Evolutionary conservation across 2,888 invertebrate genomes (phyloP).

Genomic region (Mantis religiosa): DNA sequence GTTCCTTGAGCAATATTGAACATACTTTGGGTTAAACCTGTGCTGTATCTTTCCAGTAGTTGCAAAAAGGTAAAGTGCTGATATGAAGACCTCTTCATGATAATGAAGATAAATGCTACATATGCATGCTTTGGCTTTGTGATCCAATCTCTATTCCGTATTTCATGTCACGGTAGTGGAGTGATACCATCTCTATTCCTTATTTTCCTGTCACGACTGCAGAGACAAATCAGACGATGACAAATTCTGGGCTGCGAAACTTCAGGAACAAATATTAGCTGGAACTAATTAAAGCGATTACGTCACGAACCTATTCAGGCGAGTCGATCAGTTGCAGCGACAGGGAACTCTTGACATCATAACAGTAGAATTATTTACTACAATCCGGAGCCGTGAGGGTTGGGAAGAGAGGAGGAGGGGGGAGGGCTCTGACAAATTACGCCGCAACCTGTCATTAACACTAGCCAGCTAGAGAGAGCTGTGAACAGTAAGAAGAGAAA

Average conservation of each 20-base stretch:
- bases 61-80: too few relatives aligned
- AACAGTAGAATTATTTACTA: neutral
- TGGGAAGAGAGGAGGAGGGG: neutral
- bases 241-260: neutral
- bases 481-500: neutral
- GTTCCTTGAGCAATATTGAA: too few relatives aligned
- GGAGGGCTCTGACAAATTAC: neutral
- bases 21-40: too few relatives aligned
- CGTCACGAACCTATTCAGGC: neutral
- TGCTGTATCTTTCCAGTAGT: too few relatives aligned
- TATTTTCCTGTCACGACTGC: neutral
- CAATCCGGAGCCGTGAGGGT: neutral
- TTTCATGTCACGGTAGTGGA: too few relatives aligned
- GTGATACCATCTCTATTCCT: neutral
- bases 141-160: too few relatives aligned
- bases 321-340: neutral
- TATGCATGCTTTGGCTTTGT: too few relatives aligned
- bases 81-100: too few relatives aligned
- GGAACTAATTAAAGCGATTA: neutral
- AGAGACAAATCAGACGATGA: neutral
- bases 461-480: neutral
- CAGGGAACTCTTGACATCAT: neutral
- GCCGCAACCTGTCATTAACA: constrained; percentile 11
- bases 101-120: too few relatives aligned
- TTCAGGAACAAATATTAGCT: neutral